Percentiles rank a stretch among this genome's conserved stretches.
Evolutionary conservation across 2,888 invertebrate genomes (phyloP).

Genomic region (Neoitamus cyanurus): DNA sequence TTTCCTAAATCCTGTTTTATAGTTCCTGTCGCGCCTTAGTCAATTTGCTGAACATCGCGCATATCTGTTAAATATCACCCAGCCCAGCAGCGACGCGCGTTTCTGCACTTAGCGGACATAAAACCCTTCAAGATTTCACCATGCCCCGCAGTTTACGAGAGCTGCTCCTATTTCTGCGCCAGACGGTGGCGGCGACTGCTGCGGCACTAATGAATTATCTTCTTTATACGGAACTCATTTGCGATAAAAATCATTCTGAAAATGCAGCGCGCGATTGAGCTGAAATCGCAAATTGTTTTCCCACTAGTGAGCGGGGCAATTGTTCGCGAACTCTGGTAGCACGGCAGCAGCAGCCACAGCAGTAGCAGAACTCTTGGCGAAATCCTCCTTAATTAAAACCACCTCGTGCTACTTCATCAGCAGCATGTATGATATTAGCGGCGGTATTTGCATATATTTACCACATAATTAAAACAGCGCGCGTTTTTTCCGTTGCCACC

Average conservation of each 20-base stretch:
- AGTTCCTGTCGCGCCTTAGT: not conserved
- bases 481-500: not conserved
- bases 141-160: not conserved
- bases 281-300: slow-evolving; percentile 1
- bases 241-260: not conserved
- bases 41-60: not conserved
- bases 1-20: not conserved
- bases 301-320: not conserved
- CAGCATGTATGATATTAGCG: slow-evolving; percentile 6
- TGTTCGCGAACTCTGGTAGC: not conserved
- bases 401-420: slow-evolving; percentile 29
- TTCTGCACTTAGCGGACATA: not conserved
- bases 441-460: slow-evolving; percentile 17
- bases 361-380: not conserved
- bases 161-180: not conserved
- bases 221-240: slow-evolving; percentile 5
- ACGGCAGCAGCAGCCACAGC: not conserved
- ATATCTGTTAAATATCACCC: not conserved
- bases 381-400: slow-evolving; percentile 18
- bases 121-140: not conserved
- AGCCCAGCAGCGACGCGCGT: not conserved
- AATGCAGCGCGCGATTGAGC: not conserved
- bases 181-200: not conserved
- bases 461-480: slow-evolving; percentile 12
- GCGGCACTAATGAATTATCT: slow-evolving; percentile 5